A percentile compares a stretch with the other conserved stretches of the same genome.
phyloP scores from a whole-genome alignment of 2,888 invertebrate species.

The Clitarchus hookeri region DNA sequence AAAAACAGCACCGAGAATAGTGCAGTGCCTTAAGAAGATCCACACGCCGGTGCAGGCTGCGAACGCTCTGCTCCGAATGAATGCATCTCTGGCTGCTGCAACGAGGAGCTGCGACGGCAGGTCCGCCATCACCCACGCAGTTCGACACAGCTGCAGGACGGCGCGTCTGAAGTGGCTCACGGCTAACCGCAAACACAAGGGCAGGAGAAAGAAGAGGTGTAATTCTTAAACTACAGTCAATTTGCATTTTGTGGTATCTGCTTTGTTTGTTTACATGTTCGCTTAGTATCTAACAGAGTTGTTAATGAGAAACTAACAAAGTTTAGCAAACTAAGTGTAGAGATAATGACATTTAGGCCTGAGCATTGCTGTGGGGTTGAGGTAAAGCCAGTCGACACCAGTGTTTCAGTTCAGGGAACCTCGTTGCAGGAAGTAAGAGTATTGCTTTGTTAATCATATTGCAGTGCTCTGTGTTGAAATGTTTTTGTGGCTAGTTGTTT shows the following conservation, averaged over 20 bases:
- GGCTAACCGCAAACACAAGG: neutral
- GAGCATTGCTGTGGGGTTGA: too few relatives aligned
- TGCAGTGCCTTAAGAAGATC: slow-evolving; percentile 6
- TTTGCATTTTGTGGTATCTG: neutral
- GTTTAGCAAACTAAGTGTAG: neutral
- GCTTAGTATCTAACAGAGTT: neutral
- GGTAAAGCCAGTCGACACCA: too few relatives aligned
- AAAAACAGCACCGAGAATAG: neutral
- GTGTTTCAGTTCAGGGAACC: too few relatives aligned
- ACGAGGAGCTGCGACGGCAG: neutral
- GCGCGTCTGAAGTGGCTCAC: neutral
- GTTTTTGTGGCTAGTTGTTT: too few relatives aligned
- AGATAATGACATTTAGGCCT: neutral
- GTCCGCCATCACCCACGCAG: neutral
- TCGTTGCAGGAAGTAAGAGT: too few relatives aligned
- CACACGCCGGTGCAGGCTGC: neutral
- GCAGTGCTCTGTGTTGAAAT: too few relatives aligned
- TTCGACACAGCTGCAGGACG: neutral
- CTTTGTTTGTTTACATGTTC: neutral
- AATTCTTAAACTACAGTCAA: neutral
- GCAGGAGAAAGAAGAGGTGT: neutral
- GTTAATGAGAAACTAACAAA: neutral
- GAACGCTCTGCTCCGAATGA: neutral
- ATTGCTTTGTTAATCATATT: too few relatives aligned
- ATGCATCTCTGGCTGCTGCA: neutral